A percentile compares a stretch with the other conserved stretches of the same genome.
Conservation (phyloP, 2,113 vertebrate genomes). For the Pangasianodon gigas region DNA sequence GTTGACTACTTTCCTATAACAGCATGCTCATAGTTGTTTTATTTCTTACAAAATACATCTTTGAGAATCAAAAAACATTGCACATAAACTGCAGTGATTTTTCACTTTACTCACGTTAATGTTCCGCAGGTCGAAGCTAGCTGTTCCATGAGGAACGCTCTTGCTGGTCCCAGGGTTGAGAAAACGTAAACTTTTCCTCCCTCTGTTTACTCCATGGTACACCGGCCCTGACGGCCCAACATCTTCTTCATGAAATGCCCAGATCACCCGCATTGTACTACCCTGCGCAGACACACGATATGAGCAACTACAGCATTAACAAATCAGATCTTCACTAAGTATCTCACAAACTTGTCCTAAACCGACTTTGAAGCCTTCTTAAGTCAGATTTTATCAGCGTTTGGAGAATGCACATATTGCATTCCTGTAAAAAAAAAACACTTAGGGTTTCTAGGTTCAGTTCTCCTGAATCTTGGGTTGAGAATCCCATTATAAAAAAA, state of each 20-base stretch:
- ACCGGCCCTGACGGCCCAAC: constrained; percentile 72
- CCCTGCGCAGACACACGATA: constrained; percentile 66
- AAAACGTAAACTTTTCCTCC: constrained; percentile 82
- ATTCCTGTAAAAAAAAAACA: neutral
- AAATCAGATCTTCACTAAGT: neutral
- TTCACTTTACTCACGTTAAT: constrained; percentile 76
- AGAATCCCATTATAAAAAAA: neutral
- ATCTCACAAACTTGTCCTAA: neutral
- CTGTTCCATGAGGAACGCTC: constrained; percentile 57
- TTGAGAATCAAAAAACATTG: neutral
- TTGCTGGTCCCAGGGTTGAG: constrained; percentile 75
- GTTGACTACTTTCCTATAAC: neutral
- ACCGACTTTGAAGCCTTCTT: neutral
- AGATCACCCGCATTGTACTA: constrained; percentile 84
- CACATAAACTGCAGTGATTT: neutral
- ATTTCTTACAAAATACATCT: neutral
- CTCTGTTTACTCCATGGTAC: constrained; percentile 80
- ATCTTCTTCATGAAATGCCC: constrained; percentile 83
- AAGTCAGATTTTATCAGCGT: neutral
- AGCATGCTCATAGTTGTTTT: neutral
- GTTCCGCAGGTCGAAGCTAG: constrained; percentile 78
- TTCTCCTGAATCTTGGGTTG: neutral
- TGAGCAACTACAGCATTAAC: neutral
- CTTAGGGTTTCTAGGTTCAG: neutral
- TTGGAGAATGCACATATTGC: neutral